phyloP scores from a whole-genome alignment of 1,140 invertebrate genomes.

The Brachionus rotundiformis region DNA sequence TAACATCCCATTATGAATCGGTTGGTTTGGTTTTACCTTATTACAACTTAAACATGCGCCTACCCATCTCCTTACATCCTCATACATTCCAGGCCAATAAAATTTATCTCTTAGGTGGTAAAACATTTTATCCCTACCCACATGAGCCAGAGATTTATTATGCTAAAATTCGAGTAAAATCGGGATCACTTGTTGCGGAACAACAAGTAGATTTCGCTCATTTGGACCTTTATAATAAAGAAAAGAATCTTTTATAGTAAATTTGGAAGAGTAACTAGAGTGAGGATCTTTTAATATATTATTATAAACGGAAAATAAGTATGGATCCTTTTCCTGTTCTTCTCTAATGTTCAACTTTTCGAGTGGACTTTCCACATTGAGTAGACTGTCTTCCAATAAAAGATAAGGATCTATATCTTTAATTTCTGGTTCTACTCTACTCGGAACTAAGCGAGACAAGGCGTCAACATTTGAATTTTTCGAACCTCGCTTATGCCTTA shows the following conservation, averaged over 20 bases:
- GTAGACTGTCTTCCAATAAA: background rate
- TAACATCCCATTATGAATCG: background rate
- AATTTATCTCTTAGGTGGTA: no score
- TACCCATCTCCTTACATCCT: background rate
- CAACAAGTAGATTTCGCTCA: background rate
- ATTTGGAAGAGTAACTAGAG: background rate
- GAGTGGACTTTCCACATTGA: background rate
- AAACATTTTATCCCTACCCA: no score
- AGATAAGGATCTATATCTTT: slow-evolving; percentile 1
- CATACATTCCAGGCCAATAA: no score
- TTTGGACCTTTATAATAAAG: background rate
- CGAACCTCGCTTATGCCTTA: slow-evolving; percentile 61
- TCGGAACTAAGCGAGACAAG: slow-evolving; percentile 54
- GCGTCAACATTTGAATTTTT: slow-evolving; percentile 58
- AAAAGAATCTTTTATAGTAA: background rate
- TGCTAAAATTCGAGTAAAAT: no score
- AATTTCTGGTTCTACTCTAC: background rate
- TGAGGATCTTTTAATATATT: background rate
- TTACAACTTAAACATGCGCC: slow-evolving; percentile 19
- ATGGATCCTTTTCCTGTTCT: background rate
- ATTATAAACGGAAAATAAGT: background rate
- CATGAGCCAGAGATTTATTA: no score
- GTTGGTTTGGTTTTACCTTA: background rate
- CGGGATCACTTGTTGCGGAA: slow-evolving; percentile 1
- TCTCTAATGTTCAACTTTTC: background rate